These are phyloP conservation scores for Indicator maculatus DNA, from an alignment of 2,113 vertebrate genomes.

Conservation along the genomic window DNA sequence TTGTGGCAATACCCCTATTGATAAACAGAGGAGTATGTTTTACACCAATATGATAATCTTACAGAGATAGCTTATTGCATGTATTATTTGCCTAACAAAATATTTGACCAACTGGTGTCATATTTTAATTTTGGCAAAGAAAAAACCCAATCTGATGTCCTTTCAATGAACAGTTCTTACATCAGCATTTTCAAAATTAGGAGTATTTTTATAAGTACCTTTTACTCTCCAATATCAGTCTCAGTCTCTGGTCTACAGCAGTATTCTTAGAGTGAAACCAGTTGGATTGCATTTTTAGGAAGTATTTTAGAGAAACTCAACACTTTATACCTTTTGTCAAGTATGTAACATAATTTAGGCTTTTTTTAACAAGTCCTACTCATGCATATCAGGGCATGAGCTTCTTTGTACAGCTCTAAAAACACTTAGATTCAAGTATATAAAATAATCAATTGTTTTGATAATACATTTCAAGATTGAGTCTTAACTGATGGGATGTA, in stretches of 20 bases:
- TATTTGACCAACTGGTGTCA: background rate
- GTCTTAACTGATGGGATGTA: background rate
- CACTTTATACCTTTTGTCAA: background rate
- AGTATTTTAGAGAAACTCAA: background rate
- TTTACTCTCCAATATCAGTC: background rate
- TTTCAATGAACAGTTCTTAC: background rate
- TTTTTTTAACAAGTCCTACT: background rate
- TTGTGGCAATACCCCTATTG: background rate
- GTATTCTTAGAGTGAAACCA: background rate
- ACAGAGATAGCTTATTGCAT: background rate
- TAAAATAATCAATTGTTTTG: background rate
- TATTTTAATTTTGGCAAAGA: background rate
- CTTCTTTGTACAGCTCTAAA: background rate
- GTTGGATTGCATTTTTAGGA: background rate
- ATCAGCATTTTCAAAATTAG: background rate
- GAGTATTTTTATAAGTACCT: background rate
- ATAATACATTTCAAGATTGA: background rate
- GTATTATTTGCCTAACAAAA: background rate
- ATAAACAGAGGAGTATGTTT: conserved; percentile 41
- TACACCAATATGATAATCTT: background rate
- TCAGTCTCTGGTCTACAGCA: background rate
- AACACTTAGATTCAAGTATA: background rate
- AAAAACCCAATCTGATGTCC: background rate
- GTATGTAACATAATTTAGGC: background rate
- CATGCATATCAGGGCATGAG: background rate